These are phyloP conservation scores for Nautilus pompilius DNA, from an alignment of 1,140 invertebrate genomes.

Conservation along the genomic window DNA sequence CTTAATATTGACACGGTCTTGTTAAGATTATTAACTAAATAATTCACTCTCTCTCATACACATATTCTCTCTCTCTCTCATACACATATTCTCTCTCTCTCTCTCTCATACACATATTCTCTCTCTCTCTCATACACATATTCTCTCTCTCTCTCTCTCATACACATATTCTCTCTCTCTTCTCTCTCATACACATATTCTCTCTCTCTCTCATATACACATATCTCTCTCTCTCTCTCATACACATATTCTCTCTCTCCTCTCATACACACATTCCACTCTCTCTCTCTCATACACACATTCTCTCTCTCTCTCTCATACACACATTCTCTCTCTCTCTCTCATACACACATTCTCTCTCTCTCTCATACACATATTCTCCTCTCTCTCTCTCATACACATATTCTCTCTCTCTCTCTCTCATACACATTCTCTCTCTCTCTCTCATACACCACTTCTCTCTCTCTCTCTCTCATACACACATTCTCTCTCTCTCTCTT, in stretches of 20 bases:
- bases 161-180: not conserved
- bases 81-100: not conserved
- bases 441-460: not conserved
- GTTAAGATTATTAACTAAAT: too few species aligned
- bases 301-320: not conserved
- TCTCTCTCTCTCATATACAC: not conserved
- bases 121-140: not conserved
- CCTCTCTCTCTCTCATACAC: not conserved
- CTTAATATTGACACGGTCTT: too few species aligned
- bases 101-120: not conserved
- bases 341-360: not conserved
- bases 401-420: not conserved
- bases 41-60: not conserved
- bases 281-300: not conserved
- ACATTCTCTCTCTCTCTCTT: not conserved
- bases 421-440: not conserved
- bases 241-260: not conserved
- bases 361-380: not conserved
- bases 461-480: not conserved
- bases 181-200: not conserved
- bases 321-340: not conserved
- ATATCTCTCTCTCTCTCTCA: not conserved
- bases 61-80: not conserved
- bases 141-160: not conserved
- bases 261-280: not conserved